These are phyloP conservation scores for Microtus montanus DNA, from an alignment of 2,113 vertebrate genomes.

Conservation along the genomic window DNA sequence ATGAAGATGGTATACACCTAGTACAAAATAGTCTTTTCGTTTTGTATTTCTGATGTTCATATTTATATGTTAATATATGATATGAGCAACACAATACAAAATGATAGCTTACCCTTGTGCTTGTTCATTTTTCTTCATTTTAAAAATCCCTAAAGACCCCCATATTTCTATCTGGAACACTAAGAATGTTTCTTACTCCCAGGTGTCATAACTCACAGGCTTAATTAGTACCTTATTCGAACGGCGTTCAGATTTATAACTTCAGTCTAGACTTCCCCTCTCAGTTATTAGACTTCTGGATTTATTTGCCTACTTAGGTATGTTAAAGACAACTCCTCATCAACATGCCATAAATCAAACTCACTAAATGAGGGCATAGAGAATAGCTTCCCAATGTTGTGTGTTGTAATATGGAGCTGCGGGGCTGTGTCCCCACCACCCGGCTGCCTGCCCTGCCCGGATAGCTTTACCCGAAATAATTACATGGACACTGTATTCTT, in stretches of 20 bases:
- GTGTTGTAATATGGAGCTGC: no score
- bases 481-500: no score
- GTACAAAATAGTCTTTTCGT: neutral
- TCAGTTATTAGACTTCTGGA: neutral
- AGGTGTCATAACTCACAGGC: slow-evolving; percentile 20
- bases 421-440: no score
- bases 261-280: neutral
- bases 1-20: slow-evolving; percentile 27
- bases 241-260: neutral
- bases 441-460: no score
- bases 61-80: slow-evolving; percentile 34
- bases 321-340: slow-evolving; percentile 5
- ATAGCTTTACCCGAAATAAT: no score
- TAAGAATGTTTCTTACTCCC: slow-evolving; percentile 33
- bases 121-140: slow-evolving; percentile 31
- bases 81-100: neutral
- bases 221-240: neutral
- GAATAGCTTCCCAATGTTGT: neutral
- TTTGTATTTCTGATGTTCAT: neutral
- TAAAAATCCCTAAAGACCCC: slow-evolving; percentile 30
- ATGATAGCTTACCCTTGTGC: neutral
- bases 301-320: slow-evolving; percentile 38
- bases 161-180: neutral
- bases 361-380: neutral
- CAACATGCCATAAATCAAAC: neutral